These are phyloP conservation scores for Xanthorhoe designata DNA, from an alignment of 2,888 invertebrate genomes.

Conservation along the genomic window DNA sequence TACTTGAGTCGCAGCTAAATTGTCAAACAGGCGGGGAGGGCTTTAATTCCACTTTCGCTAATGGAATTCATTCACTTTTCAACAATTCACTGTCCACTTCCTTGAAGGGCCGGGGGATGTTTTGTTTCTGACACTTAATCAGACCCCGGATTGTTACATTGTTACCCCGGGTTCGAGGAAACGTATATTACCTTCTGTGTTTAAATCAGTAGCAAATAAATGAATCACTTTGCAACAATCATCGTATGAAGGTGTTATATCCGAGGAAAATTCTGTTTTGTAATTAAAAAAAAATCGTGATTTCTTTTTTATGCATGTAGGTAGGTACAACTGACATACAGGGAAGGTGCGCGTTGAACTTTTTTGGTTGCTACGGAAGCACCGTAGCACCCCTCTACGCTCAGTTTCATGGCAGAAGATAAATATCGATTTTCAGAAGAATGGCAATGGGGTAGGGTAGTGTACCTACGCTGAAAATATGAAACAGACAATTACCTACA, in stretches of 20 bases:
- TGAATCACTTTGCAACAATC: neutral
- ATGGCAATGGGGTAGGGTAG: too few species aligned
- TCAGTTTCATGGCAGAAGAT: too few species aligned
- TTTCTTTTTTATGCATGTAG: too few species aligned
- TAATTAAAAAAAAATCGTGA: too few species aligned
- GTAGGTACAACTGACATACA: too few species aligned
- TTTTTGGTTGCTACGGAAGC: too few species aligned
- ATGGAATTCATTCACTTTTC: conserved; percentile 73
- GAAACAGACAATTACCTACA: too few species aligned
- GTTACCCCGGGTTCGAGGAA: conserved; percentile 40
- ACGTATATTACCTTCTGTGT: neutral
- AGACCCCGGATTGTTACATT: conserved; percentile 51
- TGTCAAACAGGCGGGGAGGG: conserved; percentile 57
- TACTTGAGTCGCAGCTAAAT: conserved; percentile 57
- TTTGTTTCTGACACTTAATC: conserved; percentile 65
- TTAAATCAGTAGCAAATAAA: neutral
- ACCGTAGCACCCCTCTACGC: too few species aligned
- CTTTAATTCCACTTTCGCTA: conserved; percentile 68
- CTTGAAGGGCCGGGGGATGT: conserved; percentile 57
- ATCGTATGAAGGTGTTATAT: too few species aligned
- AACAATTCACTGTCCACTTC: conserved; percentile 67
- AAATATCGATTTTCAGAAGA: too few species aligned
- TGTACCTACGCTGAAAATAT: too few species aligned
- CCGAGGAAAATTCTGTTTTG: neutral
- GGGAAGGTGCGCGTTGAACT: too few species aligned